These are phyloP conservation scores for Drosophila carrolli DNA, from an alignment of 1,140 invertebrate genomes.

Conservation along the genomic window DNA sequence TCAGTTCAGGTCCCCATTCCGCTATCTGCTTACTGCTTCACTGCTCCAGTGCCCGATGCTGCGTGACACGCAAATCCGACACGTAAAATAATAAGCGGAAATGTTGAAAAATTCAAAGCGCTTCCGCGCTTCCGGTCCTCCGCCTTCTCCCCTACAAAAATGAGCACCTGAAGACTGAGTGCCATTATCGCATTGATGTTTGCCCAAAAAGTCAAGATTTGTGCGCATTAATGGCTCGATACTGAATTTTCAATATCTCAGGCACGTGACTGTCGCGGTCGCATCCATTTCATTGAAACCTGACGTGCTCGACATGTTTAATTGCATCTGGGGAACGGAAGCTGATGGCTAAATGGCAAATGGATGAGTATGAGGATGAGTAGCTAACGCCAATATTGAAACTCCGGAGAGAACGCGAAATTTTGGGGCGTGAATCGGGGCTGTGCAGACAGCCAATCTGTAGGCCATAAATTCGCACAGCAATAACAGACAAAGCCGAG, in stretches of 20 bases:
- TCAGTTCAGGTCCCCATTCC: background rate
- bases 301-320: conserved; percentile 79
- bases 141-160: conserved; percentile 14
- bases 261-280: conserved; percentile 69
- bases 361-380: background rate
- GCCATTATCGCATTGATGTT: conserved; percentile 77
- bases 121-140: conserved; percentile 30
- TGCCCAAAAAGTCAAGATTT: conserved; percentile 75
- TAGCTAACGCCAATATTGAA: conserved; percentile 23
- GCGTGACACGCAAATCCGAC: conserved; percentile 75
- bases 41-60: conserved; percentile 41
- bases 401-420: conserved; percentile 13
- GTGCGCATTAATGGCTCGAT: conserved; percentile 71
- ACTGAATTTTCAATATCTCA: conserved; percentile 81
- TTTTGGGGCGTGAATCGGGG: conserved; percentile 6
- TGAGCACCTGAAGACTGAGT: conserved; percentile 38
- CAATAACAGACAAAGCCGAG: conserved; percentile 36
- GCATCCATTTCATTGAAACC: conserved; percentile 73
- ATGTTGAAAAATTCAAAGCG: conserved; percentile 83
- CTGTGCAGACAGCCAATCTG: conserved; percentile 29
- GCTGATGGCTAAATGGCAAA: conserved; percentile 2
- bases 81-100: conserved; percentile 83
- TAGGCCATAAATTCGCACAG: conserved; percentile 46
- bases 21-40: conserved; percentile 7
- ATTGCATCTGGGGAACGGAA: conserved; percentile 39